phyloP scores from a whole-genome alignment of 30 jellyfish, hydroid and myxozoan genomes.

The Aurelia coerulea region DNA sequence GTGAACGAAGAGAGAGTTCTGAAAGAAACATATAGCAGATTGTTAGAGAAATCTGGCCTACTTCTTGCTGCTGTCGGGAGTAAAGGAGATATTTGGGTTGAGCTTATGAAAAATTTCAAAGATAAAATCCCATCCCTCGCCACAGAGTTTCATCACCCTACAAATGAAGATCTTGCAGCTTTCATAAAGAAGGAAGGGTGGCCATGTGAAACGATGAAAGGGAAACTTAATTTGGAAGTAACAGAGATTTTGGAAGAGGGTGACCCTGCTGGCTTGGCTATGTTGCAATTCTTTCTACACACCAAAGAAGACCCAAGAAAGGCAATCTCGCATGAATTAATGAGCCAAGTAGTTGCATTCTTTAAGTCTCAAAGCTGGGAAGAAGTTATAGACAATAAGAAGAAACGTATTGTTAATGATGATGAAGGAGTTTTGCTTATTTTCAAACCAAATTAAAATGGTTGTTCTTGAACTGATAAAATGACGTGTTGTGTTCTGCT shows the following conservation, averaged over 20 bases:
- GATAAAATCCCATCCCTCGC: neutral
- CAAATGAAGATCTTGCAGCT: neutral
- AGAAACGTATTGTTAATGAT: neutral
- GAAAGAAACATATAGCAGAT: neutral
- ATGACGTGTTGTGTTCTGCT: no score
- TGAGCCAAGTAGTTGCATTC: neutral
- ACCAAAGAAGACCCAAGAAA: slow-evolving; percentile 5
- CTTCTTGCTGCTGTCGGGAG: slow-evolving; percentile 2
- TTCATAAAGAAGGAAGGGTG: neutral
- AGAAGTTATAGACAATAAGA: neutral
- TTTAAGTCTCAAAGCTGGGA: slow-evolving; percentile 25
- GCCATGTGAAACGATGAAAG: neutral
- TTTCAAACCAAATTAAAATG: neutral
- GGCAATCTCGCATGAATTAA: neutral
- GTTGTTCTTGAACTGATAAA: no score
- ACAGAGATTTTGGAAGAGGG: neutral
- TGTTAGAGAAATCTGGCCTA: neutral
- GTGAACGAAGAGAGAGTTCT: neutral
- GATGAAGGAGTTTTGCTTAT: slow-evolving; percentile 10
- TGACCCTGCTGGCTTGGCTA: slow-evolving; percentile 12
- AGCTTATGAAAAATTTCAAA: neutral
- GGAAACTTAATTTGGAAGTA: slow-evolving; percentile 15
- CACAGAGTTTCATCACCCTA: neutral
- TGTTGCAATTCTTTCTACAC: slow-evolving; percentile 24
- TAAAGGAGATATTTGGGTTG: slow-evolving; percentile 16